These are phyloP conservation scores for Hyles euphorbiae DNA, from an alignment of 1,140 invertebrate genomes.

Conservation along the genomic window DNA sequence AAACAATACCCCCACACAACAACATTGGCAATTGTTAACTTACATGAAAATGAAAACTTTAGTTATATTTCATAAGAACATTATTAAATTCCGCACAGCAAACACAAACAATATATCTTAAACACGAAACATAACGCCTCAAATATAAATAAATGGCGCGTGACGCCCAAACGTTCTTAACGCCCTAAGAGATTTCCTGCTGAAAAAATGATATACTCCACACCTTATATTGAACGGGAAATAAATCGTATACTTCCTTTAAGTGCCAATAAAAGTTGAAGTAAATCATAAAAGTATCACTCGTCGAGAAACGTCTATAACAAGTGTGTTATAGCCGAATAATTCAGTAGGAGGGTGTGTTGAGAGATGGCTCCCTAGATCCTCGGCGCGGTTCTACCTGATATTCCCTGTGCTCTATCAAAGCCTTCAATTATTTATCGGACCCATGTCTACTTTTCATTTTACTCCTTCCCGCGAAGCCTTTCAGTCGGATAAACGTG, in stretches of 20 bases:
- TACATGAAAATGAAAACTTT: no score
- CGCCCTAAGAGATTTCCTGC: slow-evolving; percentile 46
- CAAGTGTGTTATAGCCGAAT: slow-evolving; percentile 73
- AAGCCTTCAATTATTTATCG: slow-evolving; percentile 74
- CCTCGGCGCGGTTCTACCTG: slow-evolving; percentile 38
- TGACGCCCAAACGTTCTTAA: slow-evolving; percentile 42
- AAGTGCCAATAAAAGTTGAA: slow-evolving; percentile 75
- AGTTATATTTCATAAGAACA: no score
- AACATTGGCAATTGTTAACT: no score
- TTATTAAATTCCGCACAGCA: no score
- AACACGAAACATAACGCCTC: slow-evolving; percentile 32
- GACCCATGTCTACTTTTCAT: slow-evolving; percentile 71
- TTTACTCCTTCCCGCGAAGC: slow-evolving; percentile 62
- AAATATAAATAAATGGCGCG: slow-evolving; percentile 48
- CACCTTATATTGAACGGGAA: slow-evolving; percentile 69
- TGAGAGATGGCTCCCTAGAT: slow-evolving; percentile 69
- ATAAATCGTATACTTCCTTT: slow-evolving; percentile 73
- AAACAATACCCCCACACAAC: no score
- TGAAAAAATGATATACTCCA: slow-evolving; percentile 66
- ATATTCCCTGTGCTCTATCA: slow-evolving; percentile 63
- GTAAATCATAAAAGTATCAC: slow-evolving; percentile 75
- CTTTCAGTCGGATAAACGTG: slow-evolving; percentile 59
- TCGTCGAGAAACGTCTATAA: slow-evolving; percentile 68
- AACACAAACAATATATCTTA: background rate
- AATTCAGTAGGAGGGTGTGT: slow-evolving; percentile 67